phyloP scores from a whole-genome alignment of 1,140 invertebrate genomes.

The Ericerus pela region DNA sequence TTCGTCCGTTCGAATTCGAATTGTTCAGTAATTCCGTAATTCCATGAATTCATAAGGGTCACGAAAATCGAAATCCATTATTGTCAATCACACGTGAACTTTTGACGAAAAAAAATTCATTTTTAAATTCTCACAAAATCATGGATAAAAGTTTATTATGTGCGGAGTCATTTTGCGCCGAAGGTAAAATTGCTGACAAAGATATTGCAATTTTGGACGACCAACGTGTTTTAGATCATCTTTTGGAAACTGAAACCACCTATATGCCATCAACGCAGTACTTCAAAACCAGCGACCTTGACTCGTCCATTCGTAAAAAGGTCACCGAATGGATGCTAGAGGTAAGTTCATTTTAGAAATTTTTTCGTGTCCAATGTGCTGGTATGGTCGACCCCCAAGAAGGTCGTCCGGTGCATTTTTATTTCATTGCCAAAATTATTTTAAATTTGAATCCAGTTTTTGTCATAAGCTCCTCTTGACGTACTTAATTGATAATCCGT shows the following conservation, averaged over 20 bases:
- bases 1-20: no score
- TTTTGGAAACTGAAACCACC: slow-evolving; percentile 1
- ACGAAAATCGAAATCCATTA: no score
- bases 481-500: no score
- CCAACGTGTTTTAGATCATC: slow-evolving; percentile 1
- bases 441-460: no score
- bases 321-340: slow-evolving; percentile 5
- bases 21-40: neutral
- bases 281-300: slow-evolving; percentile 8
- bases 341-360: no score
- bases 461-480: no score
- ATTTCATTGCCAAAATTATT: no score
- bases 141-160: slow-evolving; percentile 8
- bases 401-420: no score
- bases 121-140: neutral
- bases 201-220: slow-evolving; percentile 6
- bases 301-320: neutral
- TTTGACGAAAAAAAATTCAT: neutral
- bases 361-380: no score
- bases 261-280: neutral
- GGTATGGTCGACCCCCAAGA: no score
- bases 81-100: no score
- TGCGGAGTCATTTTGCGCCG: slow-evolving; percentile 7
- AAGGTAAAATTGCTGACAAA: slow-evolving; percentile 6
- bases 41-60: neutral